phyloP scores from a whole-genome alignment of 1,140 invertebrate genomes.

The Heliothis subflexa region DNA sequence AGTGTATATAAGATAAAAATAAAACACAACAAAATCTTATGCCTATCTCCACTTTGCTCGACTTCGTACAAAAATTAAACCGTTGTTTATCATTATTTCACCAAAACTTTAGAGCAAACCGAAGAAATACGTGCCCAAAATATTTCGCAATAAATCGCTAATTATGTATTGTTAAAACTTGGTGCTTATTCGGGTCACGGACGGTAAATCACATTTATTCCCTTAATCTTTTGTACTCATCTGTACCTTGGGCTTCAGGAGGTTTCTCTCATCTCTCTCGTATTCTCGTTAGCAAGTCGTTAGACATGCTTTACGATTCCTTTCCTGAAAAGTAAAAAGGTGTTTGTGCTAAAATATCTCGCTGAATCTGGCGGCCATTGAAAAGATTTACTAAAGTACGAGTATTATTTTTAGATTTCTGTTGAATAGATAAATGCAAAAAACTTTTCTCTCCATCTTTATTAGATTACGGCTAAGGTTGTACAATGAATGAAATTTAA shows the following conservation, averaged over 20 bases:
- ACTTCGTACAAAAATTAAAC: neutral
- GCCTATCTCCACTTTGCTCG: too few species aligned
- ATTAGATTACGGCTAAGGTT: too few species aligned
- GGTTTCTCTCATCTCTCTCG: conserved; percentile 7
- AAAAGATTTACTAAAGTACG: neutral
- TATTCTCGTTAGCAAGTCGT: conserved; percentile 23
- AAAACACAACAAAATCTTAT: too few species aligned
- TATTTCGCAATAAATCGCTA: conserved; percentile 23
- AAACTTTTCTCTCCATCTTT: too few species aligned
- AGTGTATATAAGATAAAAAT: too few species aligned
- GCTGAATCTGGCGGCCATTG: neutral
- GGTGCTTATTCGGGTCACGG: conserved; percentile 10
- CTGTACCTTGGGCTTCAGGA: conserved; percentile 27
- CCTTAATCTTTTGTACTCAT: conserved; percentile 33
- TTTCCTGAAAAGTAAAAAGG: conserved; percentile 22
- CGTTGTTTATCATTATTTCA: conserved; percentile 3
- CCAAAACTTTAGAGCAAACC: neutral
- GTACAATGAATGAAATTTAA: too few species aligned
- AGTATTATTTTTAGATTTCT: neutral
- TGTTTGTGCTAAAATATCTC: conserved; percentile 26
- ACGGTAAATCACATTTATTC: conserved; percentile 39
- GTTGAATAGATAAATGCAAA: neutral
- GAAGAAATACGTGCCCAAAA: neutral
- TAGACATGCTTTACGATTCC: conserved; percentile 21
- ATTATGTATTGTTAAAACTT: conserved; percentile 43